These are phyloP conservation scores for Lagodon rhomboides DNA, from an alignment of 2,797 vertebrate genomes.

Conservation along the genomic window DNA sequence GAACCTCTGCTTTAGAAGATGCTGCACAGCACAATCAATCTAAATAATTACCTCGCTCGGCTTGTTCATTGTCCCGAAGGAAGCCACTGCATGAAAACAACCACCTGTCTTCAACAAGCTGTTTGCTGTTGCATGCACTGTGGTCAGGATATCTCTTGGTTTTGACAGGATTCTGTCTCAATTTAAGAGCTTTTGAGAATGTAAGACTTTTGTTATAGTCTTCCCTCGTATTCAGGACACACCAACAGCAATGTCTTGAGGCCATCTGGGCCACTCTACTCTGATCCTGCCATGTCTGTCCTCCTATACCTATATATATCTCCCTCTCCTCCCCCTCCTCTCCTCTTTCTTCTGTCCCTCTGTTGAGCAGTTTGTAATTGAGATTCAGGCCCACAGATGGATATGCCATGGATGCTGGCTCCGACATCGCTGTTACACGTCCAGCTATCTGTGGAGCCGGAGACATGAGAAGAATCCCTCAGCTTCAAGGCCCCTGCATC, in stretches of 20 bases:
- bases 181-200: background rate
- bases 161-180: background rate
- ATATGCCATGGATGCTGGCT: conserved; percentile 62
- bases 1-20: background rate
- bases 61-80: background rate
- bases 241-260: background rate
- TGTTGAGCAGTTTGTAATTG: conserved; percentile 57
- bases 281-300: background rate
- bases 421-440: conserved; percentile 45
- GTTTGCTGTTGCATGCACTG: background rate
- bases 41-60: conserved; percentile 30
- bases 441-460: conserved; percentile 57
- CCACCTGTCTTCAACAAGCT: conserved; percentile 34
- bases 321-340: background rate
- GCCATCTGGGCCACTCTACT: background rate
- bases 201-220: background rate
- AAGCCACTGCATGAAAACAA: conserved; percentile 6
- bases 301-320: background rate
- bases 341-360: conserved; percentile 28
- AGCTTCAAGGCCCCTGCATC: conserved; percentile 44
- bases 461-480: conserved; percentile 59
- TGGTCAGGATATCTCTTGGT: background rate
- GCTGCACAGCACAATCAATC: conserved; percentile 9
- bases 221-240: background rate
- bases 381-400: conserved; percentile 73